Percentiles rank a stretch among this genome's conserved stretches.
These are phyloP conservation scores for Chloroceryle inda DNA, from an alignment of 2,797 vertebrate genomes.

Conservation along the genomic window DNA sequence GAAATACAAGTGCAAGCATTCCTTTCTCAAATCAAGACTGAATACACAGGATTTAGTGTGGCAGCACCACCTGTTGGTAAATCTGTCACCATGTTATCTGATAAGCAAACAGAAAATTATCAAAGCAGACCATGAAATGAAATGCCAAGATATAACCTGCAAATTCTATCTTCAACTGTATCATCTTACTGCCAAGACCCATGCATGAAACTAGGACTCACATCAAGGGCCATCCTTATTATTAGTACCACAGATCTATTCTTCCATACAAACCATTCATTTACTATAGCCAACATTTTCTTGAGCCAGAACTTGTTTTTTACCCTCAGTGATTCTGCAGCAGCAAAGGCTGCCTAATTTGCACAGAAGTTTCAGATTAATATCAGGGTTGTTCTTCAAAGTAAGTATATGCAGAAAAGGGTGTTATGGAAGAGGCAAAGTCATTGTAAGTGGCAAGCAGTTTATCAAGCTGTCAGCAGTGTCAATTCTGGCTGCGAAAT, in stretches of 20 bases:
- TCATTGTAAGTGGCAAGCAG: conserved; percentile 20
- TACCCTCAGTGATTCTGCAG: not conserved
- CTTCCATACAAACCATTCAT: not conserved
- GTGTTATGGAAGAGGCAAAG: conserved; percentile 48
- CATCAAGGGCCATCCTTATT: not conserved
- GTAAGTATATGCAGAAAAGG: not conserved
- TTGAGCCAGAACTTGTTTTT: not conserved
- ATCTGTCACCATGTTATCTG: not conserved
- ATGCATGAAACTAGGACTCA: not conserved
- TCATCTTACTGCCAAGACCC: not conserved
- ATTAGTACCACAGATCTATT: not conserved
- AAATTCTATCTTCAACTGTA: not conserved
- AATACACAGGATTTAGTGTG: not conserved
- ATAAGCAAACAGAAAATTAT: not conserved
- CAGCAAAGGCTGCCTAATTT: not conserved
- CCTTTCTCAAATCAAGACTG: not conserved
- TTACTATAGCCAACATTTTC: not conserved
- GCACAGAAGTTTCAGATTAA: not conserved
- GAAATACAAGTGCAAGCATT: not conserved
- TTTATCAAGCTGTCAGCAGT: conserved; percentile 65
- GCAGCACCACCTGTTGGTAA: conserved; percentile 52
- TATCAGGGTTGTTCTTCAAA: not conserved
- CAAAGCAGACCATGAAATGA: not conserved
- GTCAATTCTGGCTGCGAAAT: conserved; percentile 40
- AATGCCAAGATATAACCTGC: not conserved